phyloP scores from a whole-genome alignment of 1,140 invertebrate species.

The Arion vulgaris region DNA sequence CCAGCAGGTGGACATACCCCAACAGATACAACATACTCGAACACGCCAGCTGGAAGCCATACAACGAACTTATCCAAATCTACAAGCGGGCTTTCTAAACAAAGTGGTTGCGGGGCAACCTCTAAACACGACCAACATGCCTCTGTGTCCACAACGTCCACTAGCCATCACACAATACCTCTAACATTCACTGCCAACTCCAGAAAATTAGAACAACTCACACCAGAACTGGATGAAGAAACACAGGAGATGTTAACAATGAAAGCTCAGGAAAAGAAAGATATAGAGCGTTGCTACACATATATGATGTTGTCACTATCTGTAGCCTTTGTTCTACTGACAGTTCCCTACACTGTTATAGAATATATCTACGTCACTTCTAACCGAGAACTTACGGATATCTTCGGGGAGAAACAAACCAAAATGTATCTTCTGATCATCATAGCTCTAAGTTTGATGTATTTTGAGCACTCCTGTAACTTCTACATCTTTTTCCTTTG shows the following conservation, averaged over 20 bases:
- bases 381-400: background rate
- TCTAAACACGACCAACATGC: background rate
- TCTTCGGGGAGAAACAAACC: background rate
- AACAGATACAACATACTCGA: background rate
- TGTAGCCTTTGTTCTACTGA: background rate
- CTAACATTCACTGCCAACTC: background rate
- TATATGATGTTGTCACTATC: background rate
- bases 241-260: background rate
- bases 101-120: background rate
- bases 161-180: background rate
- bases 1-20: background rate
- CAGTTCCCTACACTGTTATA: slow-evolving; percentile 15
- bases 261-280: slow-evolving; percentile 27
- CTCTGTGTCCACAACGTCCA: background rate
- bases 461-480: slow-evolving; percentile 17
- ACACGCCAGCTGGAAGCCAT: background rate
- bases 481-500: slow-evolving; percentile 30
- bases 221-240: background rate
- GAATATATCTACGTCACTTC: background rate
- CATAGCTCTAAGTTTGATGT: background rate
- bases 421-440: slow-evolving; percentile 8
- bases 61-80: slow-evolving; percentile 2
- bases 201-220: background rate
- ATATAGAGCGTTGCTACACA: slow-evolving; percentile 16
- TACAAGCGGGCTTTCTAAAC: slow-evolving; percentile 8